Evolutionary conservation across 1,140 invertebrate genomes (phyloP), one percentile per base, ranked within the genome.

Genomic region (Bombus turneri): DNA sequence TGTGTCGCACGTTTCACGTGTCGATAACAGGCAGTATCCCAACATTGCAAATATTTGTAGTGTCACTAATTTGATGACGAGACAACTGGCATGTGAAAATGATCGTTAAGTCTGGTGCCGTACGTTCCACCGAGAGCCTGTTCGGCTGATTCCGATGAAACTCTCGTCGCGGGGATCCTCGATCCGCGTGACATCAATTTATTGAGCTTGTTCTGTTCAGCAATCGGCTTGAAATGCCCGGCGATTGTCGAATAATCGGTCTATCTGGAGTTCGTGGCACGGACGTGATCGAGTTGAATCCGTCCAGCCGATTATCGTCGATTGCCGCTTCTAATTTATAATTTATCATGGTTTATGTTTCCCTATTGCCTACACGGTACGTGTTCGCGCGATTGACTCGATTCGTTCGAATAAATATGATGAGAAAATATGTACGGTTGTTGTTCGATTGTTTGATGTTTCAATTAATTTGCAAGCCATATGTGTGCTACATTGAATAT

Each of bases 191-290:
- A 85, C 83, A 64, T 43, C 78, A 66, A 83, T 84, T 84, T 71
- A 81, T 74, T 57, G 83, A 53, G 59, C 69, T 73, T 66, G 83
- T 85, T 85, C 77, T 81, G 71, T 41, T 37, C 69, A 28, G 25
- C 71, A 85, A 73, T 85, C 83, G 83, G 77, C 83, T 85, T 85
- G 83, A 85, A 84, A 84, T 84, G 83, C 83, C 83, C 39, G 25
- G 31, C 83, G 83, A 84, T 84, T 84, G 83, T 79, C 31, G 76
- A 84, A 79, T 84, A 84, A 84, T 84, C 83, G 76, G 25, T 76
- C 72, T 43, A 43, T 41, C 75, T 28, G 62, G 81, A 68, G 53
- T 68, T 77, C n/a, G 43, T 34, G 28, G 59, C 59, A 28, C 15
- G 76, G 25, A 84, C 83, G 83, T 84, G 83, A 79, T 84, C 83